These are phyloP conservation scores for Sitta carolinensis DNA, from an alignment of 2,797 vertebrate species.

Conservation along the genomic window DNA sequence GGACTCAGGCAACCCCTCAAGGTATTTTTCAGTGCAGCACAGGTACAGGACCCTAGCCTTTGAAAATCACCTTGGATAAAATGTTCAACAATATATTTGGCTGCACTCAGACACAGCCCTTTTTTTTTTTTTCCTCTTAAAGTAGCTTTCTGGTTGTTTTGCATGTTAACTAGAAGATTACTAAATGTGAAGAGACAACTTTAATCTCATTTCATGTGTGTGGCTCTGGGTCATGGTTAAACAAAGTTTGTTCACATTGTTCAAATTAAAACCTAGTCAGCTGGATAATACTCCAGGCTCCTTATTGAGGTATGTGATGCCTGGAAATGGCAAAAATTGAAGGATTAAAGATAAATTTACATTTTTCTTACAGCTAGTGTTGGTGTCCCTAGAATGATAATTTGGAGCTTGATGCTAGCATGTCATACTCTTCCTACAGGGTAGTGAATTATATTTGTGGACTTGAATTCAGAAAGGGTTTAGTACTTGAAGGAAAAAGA, in stretches of 20 bases:
- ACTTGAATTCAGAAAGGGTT: neutral
- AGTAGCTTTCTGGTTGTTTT: conserved; percentile 16
- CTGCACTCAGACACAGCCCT: neutral
- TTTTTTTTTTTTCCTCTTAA: neutral
- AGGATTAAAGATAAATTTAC: conserved; percentile 33
- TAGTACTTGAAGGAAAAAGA: neutral
- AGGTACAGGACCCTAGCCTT: neutral
- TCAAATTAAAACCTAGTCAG: conserved; percentile 14
- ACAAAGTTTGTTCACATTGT: conserved; percentile 2
- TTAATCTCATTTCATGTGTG: conserved; percentile 18
- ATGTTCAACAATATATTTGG: neutral
- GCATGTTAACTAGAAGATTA: conserved; percentile 31
- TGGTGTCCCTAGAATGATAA: neutral
- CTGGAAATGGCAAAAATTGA: conserved; percentile 25
- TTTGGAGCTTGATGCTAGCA: neutral
- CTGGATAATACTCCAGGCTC: conserved; percentile 2
- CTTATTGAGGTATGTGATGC: neutral
- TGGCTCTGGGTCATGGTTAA: conserved; percentile 14
- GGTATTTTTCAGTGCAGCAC: neutral
- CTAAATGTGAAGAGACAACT: conserved; percentile 34
- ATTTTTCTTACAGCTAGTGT: neutral
- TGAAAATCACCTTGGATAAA: neutral
- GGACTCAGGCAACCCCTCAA: neutral
- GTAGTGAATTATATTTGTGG: neutral
- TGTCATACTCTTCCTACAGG: neutral